Base-by-base conservation (phyloP, 1,140 invertebrate species). In the Neuroterus valhalla region DNA sequence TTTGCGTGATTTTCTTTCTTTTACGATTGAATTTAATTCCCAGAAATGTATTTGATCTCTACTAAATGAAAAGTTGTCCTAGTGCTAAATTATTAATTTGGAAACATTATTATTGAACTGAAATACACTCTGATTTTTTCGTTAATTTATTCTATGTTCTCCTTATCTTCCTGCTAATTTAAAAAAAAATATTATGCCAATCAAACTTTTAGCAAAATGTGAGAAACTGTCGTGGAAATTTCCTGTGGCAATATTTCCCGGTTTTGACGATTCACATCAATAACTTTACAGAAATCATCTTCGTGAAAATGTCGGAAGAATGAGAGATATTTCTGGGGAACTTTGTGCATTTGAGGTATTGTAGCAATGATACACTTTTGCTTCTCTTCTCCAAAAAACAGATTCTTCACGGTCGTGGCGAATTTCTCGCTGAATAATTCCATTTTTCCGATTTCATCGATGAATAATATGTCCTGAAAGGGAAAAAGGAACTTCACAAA, bases 361-460 rank as follows among this genome's bases (percentile, higher is more conserved):
- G 93, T 93, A 10, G 91, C 92, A 19, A 93, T 78, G 21, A 94
- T 85, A 12, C 70, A 83, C 31, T 31, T 62, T 44, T 71, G 68
- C 19, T 78, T 66, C 11, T 69, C 48, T 70, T 81, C 44, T 17
- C 66, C 43, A 23, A 78, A 66, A 71, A 92, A 87, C 26, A 91
- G 71, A 44, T 87, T 79, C 23, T 85, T 78, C 0, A 92, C 84
- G 14, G 78, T 68, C 17, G 81, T 70, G 66, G 90, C 79, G 15
- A 94, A 94, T 62, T 84, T 84, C 66, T 90, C 83, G 78, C 93
- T 94, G 48, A 93, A 93, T 45, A 93, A 76, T 85, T 94, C 93
- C 93, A 94, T 94, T 88, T 94, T 94, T 17, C 93, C 93, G 71
- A 94, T 92, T 86, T 94, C 93, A 86, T 94, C 93, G 26, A 94